Conservation (phyloP, 2,797 vertebrate genomes). For the Anas georgica region DNA sequence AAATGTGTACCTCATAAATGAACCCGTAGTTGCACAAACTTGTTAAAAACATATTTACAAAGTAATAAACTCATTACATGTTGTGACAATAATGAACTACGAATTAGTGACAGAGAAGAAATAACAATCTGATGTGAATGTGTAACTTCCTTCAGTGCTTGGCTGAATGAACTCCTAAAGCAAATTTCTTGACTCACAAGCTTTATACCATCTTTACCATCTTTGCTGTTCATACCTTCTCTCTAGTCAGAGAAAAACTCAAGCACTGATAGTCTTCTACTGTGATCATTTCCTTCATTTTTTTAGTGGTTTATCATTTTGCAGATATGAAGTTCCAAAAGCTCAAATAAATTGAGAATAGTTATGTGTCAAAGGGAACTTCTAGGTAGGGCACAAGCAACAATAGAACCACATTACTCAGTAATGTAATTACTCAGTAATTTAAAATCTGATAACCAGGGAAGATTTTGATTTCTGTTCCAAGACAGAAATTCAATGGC, state of each 20-base stretch:
- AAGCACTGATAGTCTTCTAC: neutral
- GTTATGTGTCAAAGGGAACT: neutral
- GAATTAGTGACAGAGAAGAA: neutral
- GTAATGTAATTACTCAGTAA: neutral
- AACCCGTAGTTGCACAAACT: neutral
- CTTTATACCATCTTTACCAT: neutral
- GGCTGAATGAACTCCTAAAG: neutral
- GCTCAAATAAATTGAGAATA: neutral
- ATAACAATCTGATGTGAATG: neutral
- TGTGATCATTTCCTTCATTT: neutral
- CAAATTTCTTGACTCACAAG: neutral
- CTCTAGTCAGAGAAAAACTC: neutral
- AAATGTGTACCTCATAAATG: neutral
- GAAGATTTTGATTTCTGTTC: neutral
- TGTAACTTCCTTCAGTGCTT: neutral
- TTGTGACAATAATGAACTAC: neutral
- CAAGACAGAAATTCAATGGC: neutral
- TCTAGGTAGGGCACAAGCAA: neutral
- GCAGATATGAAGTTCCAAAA: neutral
- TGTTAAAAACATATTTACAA: neutral
- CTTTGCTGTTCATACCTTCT: neutral
- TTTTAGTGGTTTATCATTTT: neutral
- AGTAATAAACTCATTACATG: neutral
- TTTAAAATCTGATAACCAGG: neutral
- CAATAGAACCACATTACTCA: neutral